A percentile compares a stretch with the other conserved stretches of the same genome.
Evolutionary conservation across 2,797 vertebrate species (phyloP).

Genomic region (Enteromius thamalakanensis): DNA sequence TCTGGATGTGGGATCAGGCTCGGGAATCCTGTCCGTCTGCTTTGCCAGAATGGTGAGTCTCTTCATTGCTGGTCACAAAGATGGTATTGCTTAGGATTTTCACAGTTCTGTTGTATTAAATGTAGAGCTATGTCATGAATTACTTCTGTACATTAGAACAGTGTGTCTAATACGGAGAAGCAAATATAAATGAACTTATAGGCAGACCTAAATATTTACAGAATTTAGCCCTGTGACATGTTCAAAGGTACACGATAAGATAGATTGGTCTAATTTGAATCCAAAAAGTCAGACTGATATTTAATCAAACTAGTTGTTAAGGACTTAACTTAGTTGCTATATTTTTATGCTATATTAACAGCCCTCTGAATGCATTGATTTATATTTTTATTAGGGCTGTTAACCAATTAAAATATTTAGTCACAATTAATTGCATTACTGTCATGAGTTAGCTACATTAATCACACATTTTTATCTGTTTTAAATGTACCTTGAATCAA

Average conservation of each 20-base stretch:
- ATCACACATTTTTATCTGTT: too few species aligned
- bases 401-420: too few species aligned
- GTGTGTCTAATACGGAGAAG: background rate
- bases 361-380: background rate
- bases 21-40: conserved; percentile 95
- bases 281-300: background rate
- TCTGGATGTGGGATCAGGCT: conserved; percentile 97
- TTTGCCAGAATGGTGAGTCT: conserved; percentile 96
- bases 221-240: background rate
- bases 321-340: too few species aligned
- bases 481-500: too few species aligned
- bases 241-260: background rate
- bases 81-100: background rate
- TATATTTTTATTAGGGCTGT: background rate
- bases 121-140: background rate
- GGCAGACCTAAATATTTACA: background rate
- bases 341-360: too few species aligned
- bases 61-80: background rate
- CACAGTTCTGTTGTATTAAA: background rate
- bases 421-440: too few species aligned
- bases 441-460: too few species aligned
- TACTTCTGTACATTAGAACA: background rate
- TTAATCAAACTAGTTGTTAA: background rate
- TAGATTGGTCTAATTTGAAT: background rate
- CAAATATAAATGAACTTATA: background rate